These are phyloP conservation scores for Nesoenas mayeri DNA, from an alignment of 2,113 vertebrate genomes.

Conservation along the genomic window DNA sequence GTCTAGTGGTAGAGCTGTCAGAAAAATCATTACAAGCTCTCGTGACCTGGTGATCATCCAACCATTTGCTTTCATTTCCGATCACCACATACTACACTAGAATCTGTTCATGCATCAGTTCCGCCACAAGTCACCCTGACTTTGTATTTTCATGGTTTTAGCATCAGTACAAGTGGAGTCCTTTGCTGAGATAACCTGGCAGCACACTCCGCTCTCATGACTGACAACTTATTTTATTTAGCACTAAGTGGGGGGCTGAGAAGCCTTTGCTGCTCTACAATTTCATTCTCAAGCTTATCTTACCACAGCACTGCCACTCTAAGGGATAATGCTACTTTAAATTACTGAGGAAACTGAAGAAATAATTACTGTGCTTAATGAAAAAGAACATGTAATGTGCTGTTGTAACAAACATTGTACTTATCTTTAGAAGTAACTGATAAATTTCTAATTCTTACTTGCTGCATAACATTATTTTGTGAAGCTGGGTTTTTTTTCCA, in stretches of 20 bases:
- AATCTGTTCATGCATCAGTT: not conserved
- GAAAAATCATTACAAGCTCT: not conserved
- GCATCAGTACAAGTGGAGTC: not conserved
- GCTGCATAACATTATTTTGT: not conserved
- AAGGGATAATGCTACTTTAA: not conserved
- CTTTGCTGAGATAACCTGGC: not conserved
- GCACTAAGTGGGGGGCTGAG: not conserved
- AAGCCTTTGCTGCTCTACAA: not conserved
- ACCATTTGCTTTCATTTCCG: not conserved
- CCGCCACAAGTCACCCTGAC: not conserved
- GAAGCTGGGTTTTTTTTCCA: not conserved
- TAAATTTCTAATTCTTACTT: conserved; percentile 5
- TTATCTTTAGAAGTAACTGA: not conserved
- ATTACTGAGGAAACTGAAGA: not conserved
- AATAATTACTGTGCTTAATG: not conserved
- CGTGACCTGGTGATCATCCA: not conserved
- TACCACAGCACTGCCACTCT: not conserved
- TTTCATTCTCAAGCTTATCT: conserved; percentile 30
- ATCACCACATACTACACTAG: not conserved
- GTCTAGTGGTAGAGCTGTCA: not conserved
- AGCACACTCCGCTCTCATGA: not conserved
- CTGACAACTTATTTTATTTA: not conserved
- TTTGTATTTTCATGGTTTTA: not conserved
- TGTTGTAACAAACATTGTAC: not conserved
- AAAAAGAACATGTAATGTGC: conserved; percentile 2